phyloP scores from a whole-genome alignment of 35 echinoderm and acorn worm genomes.

The Holothuria glaberrima region DNA sequence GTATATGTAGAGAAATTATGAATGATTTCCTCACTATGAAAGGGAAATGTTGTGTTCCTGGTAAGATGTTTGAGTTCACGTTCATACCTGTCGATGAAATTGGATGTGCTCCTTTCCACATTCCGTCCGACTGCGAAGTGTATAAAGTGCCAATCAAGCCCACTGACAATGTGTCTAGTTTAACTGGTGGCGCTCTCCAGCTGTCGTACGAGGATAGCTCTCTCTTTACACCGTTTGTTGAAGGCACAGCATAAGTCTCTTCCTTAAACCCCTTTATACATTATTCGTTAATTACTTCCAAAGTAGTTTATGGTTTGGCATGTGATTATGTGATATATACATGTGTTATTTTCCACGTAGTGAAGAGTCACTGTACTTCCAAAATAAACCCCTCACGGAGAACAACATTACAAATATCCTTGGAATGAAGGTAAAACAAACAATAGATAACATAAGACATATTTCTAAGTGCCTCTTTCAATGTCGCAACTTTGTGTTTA shows the following conservation, averaged over 20 bases:
- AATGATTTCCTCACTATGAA: background rate
- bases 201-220: background rate
- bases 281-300: no score
- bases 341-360: no score
- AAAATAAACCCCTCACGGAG: no score
- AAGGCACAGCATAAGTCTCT: constrained; percentile 24
- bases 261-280: no score
- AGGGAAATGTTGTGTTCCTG: constrained; percentile 12
- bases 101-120: background rate
- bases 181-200: background rate
- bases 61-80: constrained; percentile 2
- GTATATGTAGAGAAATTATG: constrained; percentile 35
- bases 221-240: constrained; percentile 26
- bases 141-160: background rate
- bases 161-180: background rate
- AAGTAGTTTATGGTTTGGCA: no score
- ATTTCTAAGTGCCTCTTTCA: no score
- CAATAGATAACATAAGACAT: no score
- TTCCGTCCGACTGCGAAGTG: background rate
- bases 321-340: no score
- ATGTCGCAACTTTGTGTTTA: no score
- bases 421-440: no score
- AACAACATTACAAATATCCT: no score
- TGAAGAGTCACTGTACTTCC: no score
- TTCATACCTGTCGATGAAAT: background rate